phyloP scores from a whole-genome alignment of 1,140 invertebrate genomes.

The Diprion similis region DNA sequence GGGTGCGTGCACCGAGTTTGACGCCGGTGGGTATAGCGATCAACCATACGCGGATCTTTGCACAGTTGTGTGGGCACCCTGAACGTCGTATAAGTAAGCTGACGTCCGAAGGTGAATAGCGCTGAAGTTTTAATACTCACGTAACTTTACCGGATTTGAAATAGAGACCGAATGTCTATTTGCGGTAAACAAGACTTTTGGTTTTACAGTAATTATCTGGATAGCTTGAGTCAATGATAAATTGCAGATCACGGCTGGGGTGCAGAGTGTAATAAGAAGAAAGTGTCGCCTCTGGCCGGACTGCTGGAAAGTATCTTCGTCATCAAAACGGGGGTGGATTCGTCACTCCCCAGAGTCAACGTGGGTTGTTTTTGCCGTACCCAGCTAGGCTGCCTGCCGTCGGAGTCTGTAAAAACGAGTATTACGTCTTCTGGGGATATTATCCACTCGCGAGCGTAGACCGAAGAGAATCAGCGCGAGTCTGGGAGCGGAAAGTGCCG shows the following conservation, averaged over 20 bases:
- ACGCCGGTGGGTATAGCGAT: background rate
- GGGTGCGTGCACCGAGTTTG: background rate
- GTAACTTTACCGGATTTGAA: background rate
- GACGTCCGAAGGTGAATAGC: background rate
- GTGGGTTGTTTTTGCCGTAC: background rate
- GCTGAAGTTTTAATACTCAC: background rate
- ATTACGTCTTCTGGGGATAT: background rate
- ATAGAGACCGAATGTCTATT: too few relatives aligned
- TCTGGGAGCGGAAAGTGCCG: conserved; percentile 26
- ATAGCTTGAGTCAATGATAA: too few relatives aligned
- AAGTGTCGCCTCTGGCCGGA: too few relatives aligned
- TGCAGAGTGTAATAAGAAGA: too few relatives aligned
- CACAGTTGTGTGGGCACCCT: background rate
- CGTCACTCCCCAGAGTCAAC: background rate
- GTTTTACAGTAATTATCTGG: too few relatives aligned
- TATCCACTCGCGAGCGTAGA: background rate
- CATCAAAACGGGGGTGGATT: background rate
- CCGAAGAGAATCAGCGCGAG: conserved; percentile 6
- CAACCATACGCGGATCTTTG: background rate
- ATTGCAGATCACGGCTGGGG: too few relatives aligned
- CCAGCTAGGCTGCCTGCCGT: background rate
- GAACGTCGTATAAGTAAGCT: background rate
- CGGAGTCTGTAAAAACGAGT: background rate
- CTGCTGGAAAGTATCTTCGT: background rate
- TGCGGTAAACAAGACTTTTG: too few relatives aligned